Evolutionary conservation across 1,140 invertebrate species (phyloP).

Genomic region (Musca domestica): DNA sequence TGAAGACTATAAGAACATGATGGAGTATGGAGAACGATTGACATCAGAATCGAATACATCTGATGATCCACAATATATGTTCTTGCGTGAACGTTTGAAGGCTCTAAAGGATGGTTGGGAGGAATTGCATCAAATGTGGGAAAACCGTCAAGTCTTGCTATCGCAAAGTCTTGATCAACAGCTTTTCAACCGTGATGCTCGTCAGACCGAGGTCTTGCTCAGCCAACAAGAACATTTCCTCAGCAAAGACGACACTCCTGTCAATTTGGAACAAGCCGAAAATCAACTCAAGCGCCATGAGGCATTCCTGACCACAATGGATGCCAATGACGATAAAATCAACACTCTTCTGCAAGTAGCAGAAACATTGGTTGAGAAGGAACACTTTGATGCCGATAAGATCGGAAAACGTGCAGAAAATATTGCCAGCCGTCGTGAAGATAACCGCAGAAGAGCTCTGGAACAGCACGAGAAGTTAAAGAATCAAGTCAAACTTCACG

Average conservation of each 20-base stretch:
- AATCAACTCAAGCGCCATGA: slow-evolving; percentile 96
- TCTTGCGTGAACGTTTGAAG: slow-evolving; percentile 92
- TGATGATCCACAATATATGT: slow-evolving; percentile 98
- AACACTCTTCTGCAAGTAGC: slow-evolving; percentile 93
- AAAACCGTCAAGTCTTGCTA: slow-evolving; percentile 91
- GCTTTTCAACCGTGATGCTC: slow-evolving; percentile 93
- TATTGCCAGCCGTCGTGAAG: slow-evolving; percentile 83
- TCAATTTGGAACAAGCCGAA: slow-evolving; percentile 94
- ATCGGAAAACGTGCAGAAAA: slow-evolving; percentile 94
- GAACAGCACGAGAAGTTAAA: slow-evolving; percentile 90
- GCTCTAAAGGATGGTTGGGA: slow-evolving; percentile 98
- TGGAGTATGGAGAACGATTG: slow-evolving; percentile 89
- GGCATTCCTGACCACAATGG: slow-evolving; percentile 98
- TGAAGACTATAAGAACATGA: slow-evolving; percentile 98
- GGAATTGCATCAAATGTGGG: slow-evolving; percentile 99
- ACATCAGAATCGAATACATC: slow-evolving; percentile 72
- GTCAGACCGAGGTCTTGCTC: slow-evolving; percentile 95
- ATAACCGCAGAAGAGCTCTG: slow-evolving; percentile 88
- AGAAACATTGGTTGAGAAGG: slow-evolving; percentile 81
- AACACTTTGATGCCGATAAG: slow-evolving; percentile 90
- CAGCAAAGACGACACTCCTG: slow-evolving; percentile 91
- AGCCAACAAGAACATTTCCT: slow-evolving; percentile 96
- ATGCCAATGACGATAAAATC: slow-evolving; percentile 99
- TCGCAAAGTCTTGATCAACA: slow-evolving; percentile 93
- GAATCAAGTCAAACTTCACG: slow-evolving; percentile 91